Evolutionary conservation across 2,113 vertebrate genomes (phyloP), one percentile per base, ranked within the genome.

Genomic region (Thermophis baileyi): DNA sequence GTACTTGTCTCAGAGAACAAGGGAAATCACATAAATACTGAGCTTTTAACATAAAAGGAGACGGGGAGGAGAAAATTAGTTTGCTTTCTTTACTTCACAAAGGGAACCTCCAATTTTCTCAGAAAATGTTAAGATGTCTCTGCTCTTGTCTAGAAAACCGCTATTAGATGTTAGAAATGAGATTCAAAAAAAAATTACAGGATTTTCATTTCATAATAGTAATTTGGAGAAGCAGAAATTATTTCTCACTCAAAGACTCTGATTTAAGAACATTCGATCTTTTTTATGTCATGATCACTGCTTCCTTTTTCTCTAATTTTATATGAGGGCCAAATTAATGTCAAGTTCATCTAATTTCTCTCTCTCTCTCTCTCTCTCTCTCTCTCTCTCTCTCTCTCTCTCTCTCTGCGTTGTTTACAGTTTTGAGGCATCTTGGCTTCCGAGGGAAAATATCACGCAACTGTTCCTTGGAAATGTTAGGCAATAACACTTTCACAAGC

Each of bases 21-120:
- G 0, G 0, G 25, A 7, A 92, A 25, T 60, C 57, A 74, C 40
- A 88, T 51, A 40, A 2, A 94, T 87, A 57, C 89, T 85, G 20
- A 89, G 12, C 24, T 93, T 94, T 87, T 89, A 87, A 22, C 44
- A 94, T 49, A 53, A 94, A 54, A 89, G 16, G 18, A 22, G 35
- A 40, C 2, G 1, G 35, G 74, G 51, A 40, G n/a, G 22, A 25
- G 90, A n/a, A 40, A 50, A 40, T 18, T 9, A 40, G 89, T 57
- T 85, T 85, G 49, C 16, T 63, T 9, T 6, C 89, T 27, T 55
- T 35, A 12, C 35, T 44, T 54, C 30, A 89, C n/a, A 47, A 91
- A 69, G 87, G 7, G 1, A 8, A 25, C 40, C 49, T 91, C 54
- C 89, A 87, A 25, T 89, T 20, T 50, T 54, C 0, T 50, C 7